Evolutionary conservation across 2,888 invertebrate species (phyloP).

Genomic region (Syrista parreyssii): DNA sequence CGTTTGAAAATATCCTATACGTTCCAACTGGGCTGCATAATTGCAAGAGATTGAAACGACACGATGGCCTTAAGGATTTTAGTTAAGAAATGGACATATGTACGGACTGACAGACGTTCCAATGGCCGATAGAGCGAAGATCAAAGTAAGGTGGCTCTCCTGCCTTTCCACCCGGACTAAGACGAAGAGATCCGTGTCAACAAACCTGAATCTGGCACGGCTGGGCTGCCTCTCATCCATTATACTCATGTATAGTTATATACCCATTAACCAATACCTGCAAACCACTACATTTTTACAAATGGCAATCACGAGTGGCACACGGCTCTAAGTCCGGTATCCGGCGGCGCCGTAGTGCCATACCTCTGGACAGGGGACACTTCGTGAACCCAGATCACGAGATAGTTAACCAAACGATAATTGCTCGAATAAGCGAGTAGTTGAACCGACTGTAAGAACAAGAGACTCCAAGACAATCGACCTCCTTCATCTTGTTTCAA

Average conservation of each 20-base stretch:
- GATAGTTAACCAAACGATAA: neutral
- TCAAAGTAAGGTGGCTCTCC: constrained; percentile 27
- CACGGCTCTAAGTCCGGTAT: constrained; percentile 34
- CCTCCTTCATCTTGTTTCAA: neutral
- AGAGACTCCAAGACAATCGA: neutral
- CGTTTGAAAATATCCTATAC: neutral
- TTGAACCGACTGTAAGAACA: neutral
- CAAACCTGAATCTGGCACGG: constrained; percentile 54
- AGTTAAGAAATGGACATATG: neutral
- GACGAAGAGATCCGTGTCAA: constrained; percentile 53
- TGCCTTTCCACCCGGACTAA: constrained; percentile 41
- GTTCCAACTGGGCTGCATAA: neutral
- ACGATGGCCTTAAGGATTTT: neutral
- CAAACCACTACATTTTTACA: constrained; percentile 20
- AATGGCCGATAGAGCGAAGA: constrained; percentile 17
- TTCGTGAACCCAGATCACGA: neutral
- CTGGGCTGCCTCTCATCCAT: constrained; percentile 39
- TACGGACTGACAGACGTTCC: neutral
- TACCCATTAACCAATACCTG: constrained; percentile 35
- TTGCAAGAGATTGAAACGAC: neutral
- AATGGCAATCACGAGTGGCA: constrained; percentile 26
- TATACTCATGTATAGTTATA: constrained; percentile 36
- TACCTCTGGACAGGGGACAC: neutral
- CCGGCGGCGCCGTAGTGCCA: constrained; percentile 1
- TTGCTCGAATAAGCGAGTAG: neutral